phyloP scores from a whole-genome alignment of 2,888 invertebrate genomes.

The Pyrochroa serraticornis region DNA sequence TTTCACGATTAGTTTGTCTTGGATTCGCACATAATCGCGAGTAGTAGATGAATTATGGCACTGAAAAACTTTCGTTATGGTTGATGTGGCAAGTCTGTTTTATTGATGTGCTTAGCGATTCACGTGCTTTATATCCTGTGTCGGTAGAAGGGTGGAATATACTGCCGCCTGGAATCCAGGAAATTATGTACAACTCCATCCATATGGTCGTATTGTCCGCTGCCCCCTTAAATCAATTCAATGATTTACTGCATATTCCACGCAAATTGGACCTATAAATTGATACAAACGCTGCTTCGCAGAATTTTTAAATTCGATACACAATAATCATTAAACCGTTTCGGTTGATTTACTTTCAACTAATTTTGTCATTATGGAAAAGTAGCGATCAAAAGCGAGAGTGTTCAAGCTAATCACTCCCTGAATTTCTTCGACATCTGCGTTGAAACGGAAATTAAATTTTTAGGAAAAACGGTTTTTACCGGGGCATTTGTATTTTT shows the following conservation, averaged over 20 bases:
- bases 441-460: background rate
- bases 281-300: slow-evolving; percentile 12
- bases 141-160: slow-evolving; percentile 22
- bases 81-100: slow-evolving; percentile 3
- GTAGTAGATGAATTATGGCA: too few relatives aligned
- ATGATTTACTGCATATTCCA: slow-evolving; percentile 23
- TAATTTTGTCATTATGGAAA: too few relatives aligned
- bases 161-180: slow-evolving; percentile 24
- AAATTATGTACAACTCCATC: slow-evolving; percentile 30
- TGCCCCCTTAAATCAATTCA: slow-evolving; percentile 24
- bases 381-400: too few relatives aligned
- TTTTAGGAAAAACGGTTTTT: background rate
- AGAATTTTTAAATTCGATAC: slow-evolving; percentile 13
- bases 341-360: slow-evolving; percentile 1
- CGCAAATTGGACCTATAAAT: slow-evolving; percentile 29
- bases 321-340: slow-evolving; percentile 11
- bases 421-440: too few relatives aligned
- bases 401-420: too few relatives aligned
- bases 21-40: too few relatives aligned
- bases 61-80: too few relatives aligned
- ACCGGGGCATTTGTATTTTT: background rate
- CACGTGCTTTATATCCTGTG: slow-evolving; percentile 31
- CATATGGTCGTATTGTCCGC: slow-evolving; percentile 27
- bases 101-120: slow-evolving; percentile 27
- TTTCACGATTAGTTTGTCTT: too few relatives aligned